Conservation (phyloP, 2,113 vertebrate species). For the Sclerurus mexicanus region DNA sequence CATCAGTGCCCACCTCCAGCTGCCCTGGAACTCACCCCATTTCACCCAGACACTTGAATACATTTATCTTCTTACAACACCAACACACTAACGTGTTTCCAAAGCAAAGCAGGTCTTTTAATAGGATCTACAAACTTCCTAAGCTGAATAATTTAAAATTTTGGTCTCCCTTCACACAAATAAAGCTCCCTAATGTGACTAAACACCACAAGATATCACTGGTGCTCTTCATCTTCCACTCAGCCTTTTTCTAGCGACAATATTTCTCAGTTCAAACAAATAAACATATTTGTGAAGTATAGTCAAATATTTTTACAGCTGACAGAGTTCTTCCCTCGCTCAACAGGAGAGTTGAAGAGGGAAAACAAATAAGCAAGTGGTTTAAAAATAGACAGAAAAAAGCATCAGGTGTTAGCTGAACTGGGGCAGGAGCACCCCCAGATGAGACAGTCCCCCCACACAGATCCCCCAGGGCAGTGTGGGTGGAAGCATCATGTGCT, state of each 20-base stretch:
- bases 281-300: neutral
- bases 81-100: neutral
- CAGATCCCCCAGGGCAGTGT: no score
- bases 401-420: neutral
- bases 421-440: neutral
- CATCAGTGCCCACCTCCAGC: neutral
- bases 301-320: slow-evolving; percentile 36
- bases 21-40: neutral
- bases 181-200: neutral
- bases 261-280: slow-evolving; percentile 5
- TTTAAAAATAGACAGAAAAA: slow-evolving; percentile 12
- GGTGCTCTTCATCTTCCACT: neutral
- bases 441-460: no score
- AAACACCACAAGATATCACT: neutral
- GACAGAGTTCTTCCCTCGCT: neutral
- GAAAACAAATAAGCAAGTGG: neutral
- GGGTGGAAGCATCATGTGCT: no score
- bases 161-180: neutral
- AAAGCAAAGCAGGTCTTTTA: neutral
- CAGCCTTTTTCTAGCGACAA: neutral
- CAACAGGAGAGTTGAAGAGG: neutral
- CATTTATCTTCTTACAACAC: neutral
- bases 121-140: neutral
- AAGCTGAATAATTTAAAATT: neutral
- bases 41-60: neutral